phyloP scores from a whole-genome alignment of 2,888 invertebrate genomes.

The Habroteleia sp. region DNA sequence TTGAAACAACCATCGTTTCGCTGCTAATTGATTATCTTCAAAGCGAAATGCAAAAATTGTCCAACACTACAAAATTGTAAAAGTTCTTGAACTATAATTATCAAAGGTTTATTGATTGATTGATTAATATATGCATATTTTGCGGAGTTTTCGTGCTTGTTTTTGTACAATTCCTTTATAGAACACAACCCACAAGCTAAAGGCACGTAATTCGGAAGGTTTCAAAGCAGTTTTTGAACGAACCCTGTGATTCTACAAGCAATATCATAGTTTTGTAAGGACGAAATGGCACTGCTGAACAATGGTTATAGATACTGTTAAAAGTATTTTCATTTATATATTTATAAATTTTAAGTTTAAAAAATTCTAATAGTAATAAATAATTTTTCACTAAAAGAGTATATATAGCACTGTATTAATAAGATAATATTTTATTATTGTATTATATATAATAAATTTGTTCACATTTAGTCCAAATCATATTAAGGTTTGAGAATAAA shows the following conservation, averaged over 20 bases:
- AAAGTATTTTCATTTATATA: too few species aligned
- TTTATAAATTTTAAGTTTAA: too few species aligned
- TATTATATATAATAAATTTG: too few species aligned
- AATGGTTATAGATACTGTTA: too few species aligned
- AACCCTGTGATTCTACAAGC: constrained; percentile 60
- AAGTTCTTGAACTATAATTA: constrained; percentile 36
- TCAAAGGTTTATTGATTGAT: constrained; percentile 42
- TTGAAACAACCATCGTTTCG: constrained; percentile 6
- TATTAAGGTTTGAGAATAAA: too few species aligned
- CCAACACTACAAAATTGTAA: constrained; percentile 50
- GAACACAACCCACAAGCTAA: constrained; percentile 63
- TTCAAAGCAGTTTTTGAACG: constrained; percentile 51
- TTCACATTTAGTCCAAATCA: too few species aligned
- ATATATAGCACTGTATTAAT: too few species aligned
- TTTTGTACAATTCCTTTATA: too few species aligned
- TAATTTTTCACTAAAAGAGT: too few species aligned
- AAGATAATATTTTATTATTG: too few species aligned
- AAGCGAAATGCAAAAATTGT: constrained; percentile 40
- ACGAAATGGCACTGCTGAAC: too few species aligned
- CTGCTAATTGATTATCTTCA: constrained; percentile 23
- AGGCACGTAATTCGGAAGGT: constrained; percentile 70
- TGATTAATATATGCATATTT: constrained; percentile 9
- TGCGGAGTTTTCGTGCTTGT: constrained; percentile 24
- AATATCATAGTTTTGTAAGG: not conserved
- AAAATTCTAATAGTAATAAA: too few species aligned